Base-by-base conservation (phyloP, 2,113 vertebrate species). In the Dicerorhinus sumatrensis region DNA sequence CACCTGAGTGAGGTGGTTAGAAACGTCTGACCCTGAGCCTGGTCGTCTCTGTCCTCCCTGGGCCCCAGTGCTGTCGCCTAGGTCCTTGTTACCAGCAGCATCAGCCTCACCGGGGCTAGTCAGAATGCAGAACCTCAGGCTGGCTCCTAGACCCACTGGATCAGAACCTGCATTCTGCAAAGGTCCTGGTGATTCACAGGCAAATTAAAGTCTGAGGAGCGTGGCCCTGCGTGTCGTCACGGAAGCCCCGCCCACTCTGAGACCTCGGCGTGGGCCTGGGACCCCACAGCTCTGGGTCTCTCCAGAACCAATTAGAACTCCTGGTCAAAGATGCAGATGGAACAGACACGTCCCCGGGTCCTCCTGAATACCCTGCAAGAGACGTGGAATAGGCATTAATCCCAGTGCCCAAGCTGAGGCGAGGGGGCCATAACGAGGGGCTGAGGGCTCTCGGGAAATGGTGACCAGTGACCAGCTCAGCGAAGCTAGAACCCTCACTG, bases 11-110 rank as follows among this genome's bases (percentile, higher is more conserved):
- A 29, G 36, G 36, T 7, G 9, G 29, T 33, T 46, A 46, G 39
- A 46, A 31, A 33, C 1, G 18, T 39, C 39, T 0, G 5, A 13
- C 12, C 39, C 13, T 5, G 5, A 6, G 2, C 39, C 31, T n/a
- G 69, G 13, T 20, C 0, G 0, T 8, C 39, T 29, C 42, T 2
- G 72, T 12, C 5, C 4, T 25, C 58, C 4, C 31, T 29, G 87
- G 72, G 21, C 42, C 72, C 4, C 58, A 33, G 72, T 2, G 16
- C 58, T 7, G 20, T n/a, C 36, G 20, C 29, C 33, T 8, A 3
- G 8, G 21, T 63, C 87, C 58, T 60, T 51, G 6, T 23, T 33
- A 20, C 42, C 14, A 82, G 21, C 5, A 48, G 16, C 31, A 29
- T 60, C 14, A 20, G 17, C 23, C 2, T 8, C 3, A 14, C 31